Percentiles rank a stretch among this genome's conserved stretches.
These are phyloP conservation scores for Lepidocolaptes lacrymiger DNA, from an alignment of 2,797 vertebrate genomes.

Conservation along the genomic window DNA sequence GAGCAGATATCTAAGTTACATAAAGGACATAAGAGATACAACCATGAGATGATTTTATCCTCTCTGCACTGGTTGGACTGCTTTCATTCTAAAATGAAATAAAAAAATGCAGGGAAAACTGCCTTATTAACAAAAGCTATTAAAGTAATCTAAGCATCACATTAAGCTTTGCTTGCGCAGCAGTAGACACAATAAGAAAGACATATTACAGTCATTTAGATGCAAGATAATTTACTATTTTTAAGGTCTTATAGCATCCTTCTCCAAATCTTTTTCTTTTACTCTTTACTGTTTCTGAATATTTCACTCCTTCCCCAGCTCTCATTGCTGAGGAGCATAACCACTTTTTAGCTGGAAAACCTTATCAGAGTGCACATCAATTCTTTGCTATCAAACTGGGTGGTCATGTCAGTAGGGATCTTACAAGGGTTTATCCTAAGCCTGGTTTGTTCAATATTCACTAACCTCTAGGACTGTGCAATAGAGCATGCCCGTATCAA, in stretches of 20 bases:
- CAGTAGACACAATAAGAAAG: slow-evolving; percentile 73
- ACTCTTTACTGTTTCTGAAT: not conserved
- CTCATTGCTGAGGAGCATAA: not conserved
- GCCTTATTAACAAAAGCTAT: slow-evolving; percentile 77
- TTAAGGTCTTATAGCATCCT: slow-evolving; percentile 58
- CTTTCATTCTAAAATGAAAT: slow-evolving; percentile 65
- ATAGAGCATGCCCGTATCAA: not conserved
- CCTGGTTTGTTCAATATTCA: slow-evolving; percentile 6
- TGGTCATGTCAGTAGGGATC: not conserved
- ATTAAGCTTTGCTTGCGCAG: slow-evolving; percentile 76
- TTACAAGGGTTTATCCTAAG: not conserved
- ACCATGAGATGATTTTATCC: slow-evolving; percentile 30
- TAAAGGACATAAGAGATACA: slow-evolving; percentile 35
- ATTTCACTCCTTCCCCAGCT: not conserved
- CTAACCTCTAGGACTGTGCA: not conserved
- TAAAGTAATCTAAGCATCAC: slow-evolving; percentile 76
- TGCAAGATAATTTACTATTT: slow-evolving; percentile 73
- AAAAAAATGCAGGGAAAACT: slow-evolving; percentile 55
- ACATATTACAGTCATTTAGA: slow-evolving; percentile 74
- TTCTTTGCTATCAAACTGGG: not conserved
- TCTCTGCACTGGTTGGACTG: slow-evolving; percentile 39
- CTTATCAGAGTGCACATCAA: not conserved
- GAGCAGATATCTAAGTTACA: not conserved
- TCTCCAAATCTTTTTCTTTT: slow-evolving; percentile 16
- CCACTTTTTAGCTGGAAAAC: not conserved